Evolutionary conservation across 2,797 vertebrate genomes (phyloP), one percentile per base, ranked within the genome.

Genomic region (Halcyon leucocephala): DNA sequence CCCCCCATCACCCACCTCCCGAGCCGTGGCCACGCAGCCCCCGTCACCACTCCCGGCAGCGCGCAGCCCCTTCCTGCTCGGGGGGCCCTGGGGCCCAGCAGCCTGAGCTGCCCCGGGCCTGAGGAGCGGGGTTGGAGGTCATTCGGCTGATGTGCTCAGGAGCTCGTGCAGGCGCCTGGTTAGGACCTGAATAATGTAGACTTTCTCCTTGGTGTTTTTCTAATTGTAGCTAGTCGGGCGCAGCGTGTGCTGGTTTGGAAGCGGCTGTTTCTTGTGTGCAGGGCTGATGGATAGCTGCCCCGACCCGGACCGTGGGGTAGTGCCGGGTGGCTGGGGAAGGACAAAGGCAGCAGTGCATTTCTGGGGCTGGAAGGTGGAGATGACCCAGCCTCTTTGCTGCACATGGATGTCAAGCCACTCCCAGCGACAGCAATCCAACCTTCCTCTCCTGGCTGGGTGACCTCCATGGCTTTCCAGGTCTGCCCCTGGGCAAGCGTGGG

Each of bases 21-120:
- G 11, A 46, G 39, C n/a, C 46, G 72, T 55, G 46, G 46, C 57
- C 3, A 0, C 44, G 7, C 44, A 48, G 64, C 57, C 51, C 46
- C 13, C 12, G 0, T 41, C 3, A 1, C 48, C n/a, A 42, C 55
- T 29, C 0, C 1, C 2, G 7, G 67, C 58, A 42, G 39, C 1
- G 16, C 15, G 17, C 42, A 42, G 9, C 33, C 20, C 57, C 24
- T n/a, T 21, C 12, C 48, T 24, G 14, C n/a, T 14, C 28, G 1
- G 20, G 7, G 37, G 49, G n/a, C 46, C 29, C n/a, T 29, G 22
- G 24, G 37, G 25, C 42, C 5, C n/a, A 5, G 35, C 54, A 14
- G 2, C 0, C 1, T 3, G 71, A 55, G 49, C 26, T 26, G 51
- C 12, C 17, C 51, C 52, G 77, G 65, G 46, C 46, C 44, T 6